phyloP scores from a whole-genome alignment of 1,140 invertebrate genomes.

The Diorhabda elongata region DNA sequence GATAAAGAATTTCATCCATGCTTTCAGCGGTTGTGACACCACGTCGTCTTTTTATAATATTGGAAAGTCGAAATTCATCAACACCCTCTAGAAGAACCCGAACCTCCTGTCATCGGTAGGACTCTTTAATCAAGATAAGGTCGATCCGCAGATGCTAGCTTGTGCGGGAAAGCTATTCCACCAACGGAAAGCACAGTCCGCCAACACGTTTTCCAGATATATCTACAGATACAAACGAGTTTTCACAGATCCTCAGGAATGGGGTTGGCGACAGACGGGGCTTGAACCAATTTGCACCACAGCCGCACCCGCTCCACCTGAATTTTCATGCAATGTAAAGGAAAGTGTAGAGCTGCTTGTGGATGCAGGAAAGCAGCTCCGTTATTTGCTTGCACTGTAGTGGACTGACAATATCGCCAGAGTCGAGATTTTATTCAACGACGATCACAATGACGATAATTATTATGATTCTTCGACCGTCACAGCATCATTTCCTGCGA shows the following conservation, averaged over 20 bases:
- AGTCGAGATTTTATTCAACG: slow-evolving; percentile 1
- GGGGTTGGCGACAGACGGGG: neutral
- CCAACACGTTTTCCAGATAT: neutral
- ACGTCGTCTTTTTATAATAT: neutral
- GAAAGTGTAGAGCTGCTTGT: slow-evolving; percentile 1
- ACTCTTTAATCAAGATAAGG: neutral
- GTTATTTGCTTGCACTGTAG: neutral
- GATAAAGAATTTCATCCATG: neutral
- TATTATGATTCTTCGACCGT: neutral
- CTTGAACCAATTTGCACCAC: neutral
- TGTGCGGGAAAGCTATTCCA: slow-evolving; percentile 1
- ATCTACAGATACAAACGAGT: too few species aligned
- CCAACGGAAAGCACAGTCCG: neutral
- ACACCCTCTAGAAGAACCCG: neutral
- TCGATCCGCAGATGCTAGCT: neutral
- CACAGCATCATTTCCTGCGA: slow-evolving; percentile 4
- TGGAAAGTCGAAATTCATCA: slow-evolving; percentile 5
- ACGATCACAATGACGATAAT: neutral
- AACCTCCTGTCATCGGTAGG: slow-evolving; percentile 1
- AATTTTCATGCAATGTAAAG: neutral
- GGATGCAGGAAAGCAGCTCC: neutral
- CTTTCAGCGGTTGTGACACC: neutral
- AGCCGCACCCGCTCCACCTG: neutral
- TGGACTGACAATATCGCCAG: neutral
- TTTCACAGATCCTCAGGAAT: neutral